These are phyloP conservation scores for Hirtodrosophila duncani DNA, from an alignment of 2,888 invertebrate genomes.

Conservation along the genomic window DNA sequence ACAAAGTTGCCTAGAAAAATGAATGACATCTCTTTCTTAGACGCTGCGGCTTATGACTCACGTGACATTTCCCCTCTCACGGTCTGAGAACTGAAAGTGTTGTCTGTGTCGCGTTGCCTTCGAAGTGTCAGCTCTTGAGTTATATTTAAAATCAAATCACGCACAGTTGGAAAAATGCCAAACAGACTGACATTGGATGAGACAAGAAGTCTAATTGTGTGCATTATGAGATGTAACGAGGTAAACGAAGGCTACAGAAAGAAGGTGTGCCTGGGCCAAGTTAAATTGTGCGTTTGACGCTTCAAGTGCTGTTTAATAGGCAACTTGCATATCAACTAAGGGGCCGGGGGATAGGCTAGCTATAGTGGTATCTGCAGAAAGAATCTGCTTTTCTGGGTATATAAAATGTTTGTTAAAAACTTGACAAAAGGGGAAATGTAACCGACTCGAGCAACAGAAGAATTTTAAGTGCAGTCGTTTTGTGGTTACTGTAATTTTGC, in stretches of 20 bases:
- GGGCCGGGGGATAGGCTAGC: no score
- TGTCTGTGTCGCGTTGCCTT: background rate
- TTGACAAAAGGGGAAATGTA: no score
- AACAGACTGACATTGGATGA: no score
- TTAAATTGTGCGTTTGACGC: background rate
- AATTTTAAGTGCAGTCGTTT: background rate
- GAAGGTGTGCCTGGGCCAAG: no score
- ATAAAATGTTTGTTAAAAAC: no score
- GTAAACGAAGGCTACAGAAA: no score
- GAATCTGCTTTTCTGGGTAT: no score
- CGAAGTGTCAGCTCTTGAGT: slow-evolving; percentile 4
- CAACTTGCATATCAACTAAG: background rate
- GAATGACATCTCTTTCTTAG: slow-evolving; percentile 17
- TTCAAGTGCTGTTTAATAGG: slow-evolving; percentile 13
- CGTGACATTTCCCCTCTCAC: slow-evolving; percentile 25
- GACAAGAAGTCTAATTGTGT: background rate
- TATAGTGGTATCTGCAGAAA: background rate
- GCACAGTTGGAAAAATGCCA: slow-evolving; percentile 1
- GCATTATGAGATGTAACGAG: background rate
- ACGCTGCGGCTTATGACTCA: slow-evolving; percentile 14
- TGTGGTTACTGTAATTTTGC: background rate
- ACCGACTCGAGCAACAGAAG: background rate
- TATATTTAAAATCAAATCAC: slow-evolving; percentile 31
- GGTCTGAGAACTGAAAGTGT: background rate
- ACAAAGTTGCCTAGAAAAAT: slow-evolving; percentile 4